Conservation (phyloP, 2,113 vertebrate genomes). For the Macquaria australasica region DNA sequence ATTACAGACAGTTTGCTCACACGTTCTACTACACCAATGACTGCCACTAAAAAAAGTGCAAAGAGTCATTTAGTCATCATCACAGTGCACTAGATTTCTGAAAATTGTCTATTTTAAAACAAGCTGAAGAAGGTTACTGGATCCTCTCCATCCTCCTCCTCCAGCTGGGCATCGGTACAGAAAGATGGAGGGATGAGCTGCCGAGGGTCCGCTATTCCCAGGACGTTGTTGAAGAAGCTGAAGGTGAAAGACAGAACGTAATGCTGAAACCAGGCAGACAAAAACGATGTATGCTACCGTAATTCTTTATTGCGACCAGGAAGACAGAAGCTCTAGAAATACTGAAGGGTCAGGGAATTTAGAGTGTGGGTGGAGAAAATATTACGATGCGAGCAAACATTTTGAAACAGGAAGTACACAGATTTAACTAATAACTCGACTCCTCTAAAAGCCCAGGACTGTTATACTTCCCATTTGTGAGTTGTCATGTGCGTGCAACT, state of each 20-base stretch:
- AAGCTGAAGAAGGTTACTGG: slow-evolving; percentile 57
- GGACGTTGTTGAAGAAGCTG: slow-evolving; percentile 79
- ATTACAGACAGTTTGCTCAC: not conserved
- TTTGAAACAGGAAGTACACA: not conserved
- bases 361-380: not conserved
- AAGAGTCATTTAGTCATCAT: not conserved
- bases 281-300: not conserved
- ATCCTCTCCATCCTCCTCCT: slow-evolving; percentile 21
- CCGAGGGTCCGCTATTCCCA: slow-evolving; percentile 68
- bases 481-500: slow-evolving; percentile 26
- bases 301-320: not conserved
- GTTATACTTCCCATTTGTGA: not conserved
- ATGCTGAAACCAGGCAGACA: not conserved
- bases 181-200: slow-evolving; percentile 63
- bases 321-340: not conserved
- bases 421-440: not conserved
- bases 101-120: slow-evolving; percentile 27
- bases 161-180: slow-evolving; percentile 32
- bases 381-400: not conserved
- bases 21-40: not conserved
- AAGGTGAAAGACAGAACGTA: not conserved
- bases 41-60: not conserved
- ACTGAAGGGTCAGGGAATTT: not conserved
- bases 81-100: not conserved
- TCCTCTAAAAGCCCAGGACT: not conserved